These are phyloP conservation scores for Plagodis dolabraria DNA, from an alignment of 2,888 invertebrate species.

Conservation along the genomic window DNA sequence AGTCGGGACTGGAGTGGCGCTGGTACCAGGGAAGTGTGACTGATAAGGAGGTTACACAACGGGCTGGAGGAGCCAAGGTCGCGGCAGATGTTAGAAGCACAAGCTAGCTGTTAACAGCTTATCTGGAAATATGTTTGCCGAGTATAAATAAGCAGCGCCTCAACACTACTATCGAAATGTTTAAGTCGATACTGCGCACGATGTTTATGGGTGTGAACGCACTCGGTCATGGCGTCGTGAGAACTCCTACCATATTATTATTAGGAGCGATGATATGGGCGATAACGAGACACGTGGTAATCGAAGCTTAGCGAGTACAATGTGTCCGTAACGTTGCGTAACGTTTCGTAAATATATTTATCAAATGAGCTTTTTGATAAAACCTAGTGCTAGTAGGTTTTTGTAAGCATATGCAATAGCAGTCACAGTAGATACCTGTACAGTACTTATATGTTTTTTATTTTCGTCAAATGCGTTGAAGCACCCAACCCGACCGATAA, in stretches of 20 bases:
- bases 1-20: conserved; percentile 42
- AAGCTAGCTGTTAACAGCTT: conserved; percentile 76
- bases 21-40: conserved; percentile 72
- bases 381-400: neutral
- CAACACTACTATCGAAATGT: conserved; percentile 53
- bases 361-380: conserved; percentile 24
- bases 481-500: conserved; percentile 62
- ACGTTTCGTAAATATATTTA: conserved; percentile 42
- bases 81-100: conserved; percentile 82
- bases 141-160: conserved; percentile 74
- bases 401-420: conserved; percentile 4
- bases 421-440: conserved; percentile 12
- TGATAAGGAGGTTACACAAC: conserved; percentile 80
- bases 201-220: conserved; percentile 75
- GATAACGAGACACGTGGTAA: conserved; percentile 72
- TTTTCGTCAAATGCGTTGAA: conserved; percentile 43
- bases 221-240: conserved; percentile 68
- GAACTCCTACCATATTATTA: conserved; percentile 64
- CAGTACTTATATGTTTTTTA: conserved; percentile 21
- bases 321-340: conserved; percentile 58
- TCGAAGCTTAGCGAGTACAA: conserved; percentile 52
- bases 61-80: conserved; percentile 77
- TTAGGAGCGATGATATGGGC: conserved; percentile 58
- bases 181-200: conserved; percentile 55
- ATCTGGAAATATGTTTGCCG: conserved; percentile 74